These are phyloP conservation scores for Eueremaeus valkanovi DNA, from an alignment of 2,888 invertebrate species.

Conservation along the genomic window DNA sequence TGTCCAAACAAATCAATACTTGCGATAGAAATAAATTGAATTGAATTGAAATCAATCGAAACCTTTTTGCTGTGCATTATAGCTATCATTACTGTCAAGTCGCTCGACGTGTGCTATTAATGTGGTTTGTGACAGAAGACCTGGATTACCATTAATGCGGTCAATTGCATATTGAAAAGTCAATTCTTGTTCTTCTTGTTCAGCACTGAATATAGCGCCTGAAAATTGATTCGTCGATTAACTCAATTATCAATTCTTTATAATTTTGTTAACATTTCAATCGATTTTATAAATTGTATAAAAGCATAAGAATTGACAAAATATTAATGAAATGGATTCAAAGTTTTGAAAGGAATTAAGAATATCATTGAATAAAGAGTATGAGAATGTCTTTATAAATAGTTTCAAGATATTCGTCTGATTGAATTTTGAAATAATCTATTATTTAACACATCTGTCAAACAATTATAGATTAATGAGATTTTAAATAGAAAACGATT, in stretches of 20 bases:
- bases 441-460: too few species aligned
- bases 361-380: background rate
- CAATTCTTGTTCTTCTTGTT: slow-evolving; percentile 59
- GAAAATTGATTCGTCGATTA: background rate
- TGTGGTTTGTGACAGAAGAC: slow-evolving; percentile 74
- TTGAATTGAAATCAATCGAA: background rate
- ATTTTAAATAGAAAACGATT: too few species aligned
- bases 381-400: too few species aligned
- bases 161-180: slow-evolving; percentile 90
- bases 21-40: background rate
- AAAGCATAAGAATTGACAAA: too few species aligned
- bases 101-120: slow-evolving; percentile 82
- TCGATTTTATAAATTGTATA: too few species aligned
- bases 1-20: slow-evolving; percentile 54
- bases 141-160: slow-evolving; percentile 71
- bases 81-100: slow-evolving; percentile 84
- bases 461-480: too few species aligned
- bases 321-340: background rate
- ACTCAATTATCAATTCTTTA: background rate
- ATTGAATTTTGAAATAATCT: too few species aligned
- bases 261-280: background rate
- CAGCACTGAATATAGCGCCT: slow-evolving; percentile 44
- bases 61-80: slow-evolving; percentile 93
- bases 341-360: background rate
- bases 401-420: too few species aligned